Percentiles rank a stretch among this genome's conserved stretches.
Conservation (phyloP, 1,140 invertebrate species). For the Pseudoatta argentina region DNA sequence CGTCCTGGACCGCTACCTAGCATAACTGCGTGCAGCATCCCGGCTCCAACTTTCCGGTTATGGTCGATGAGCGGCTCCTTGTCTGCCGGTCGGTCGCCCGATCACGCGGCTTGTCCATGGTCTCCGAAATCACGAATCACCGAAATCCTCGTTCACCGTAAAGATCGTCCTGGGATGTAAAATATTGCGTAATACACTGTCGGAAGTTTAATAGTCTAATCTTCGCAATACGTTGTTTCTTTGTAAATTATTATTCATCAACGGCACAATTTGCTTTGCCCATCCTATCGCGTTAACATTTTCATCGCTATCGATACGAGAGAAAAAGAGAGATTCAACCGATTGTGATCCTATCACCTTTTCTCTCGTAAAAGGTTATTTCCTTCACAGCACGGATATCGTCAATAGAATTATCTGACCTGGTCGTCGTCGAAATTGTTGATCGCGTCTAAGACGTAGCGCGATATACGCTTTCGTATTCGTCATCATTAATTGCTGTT, state of each 20-base stretch:
- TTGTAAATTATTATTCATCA: background rate
- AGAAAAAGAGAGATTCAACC: background rate
- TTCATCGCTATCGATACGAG: background rate
- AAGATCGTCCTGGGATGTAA: background rate
- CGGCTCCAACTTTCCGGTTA: constrained; percentile 63
- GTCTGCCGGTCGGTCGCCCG: constrained; percentile 31
- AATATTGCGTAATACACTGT: background rate
- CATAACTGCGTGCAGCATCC: constrained; percentile 81
- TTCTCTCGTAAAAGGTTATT: background rate
- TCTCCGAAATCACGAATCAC: constrained; percentile 39
- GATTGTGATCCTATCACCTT: background rate
- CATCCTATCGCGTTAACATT: background rate
- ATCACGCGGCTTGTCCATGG: constrained; percentile 61
- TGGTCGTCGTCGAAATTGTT: constrained; percentile 22
- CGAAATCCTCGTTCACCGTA: background rate
- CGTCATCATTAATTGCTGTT: constrained; percentile 12
- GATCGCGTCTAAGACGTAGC: background rate
- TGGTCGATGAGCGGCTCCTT: constrained; percentile 30
- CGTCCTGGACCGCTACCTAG: constrained; percentile 79
- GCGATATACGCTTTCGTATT: background rate
- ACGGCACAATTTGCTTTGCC: background rate
- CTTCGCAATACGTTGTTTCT: background rate
- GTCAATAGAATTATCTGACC: constrained; percentile 11
- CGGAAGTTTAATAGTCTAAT: background rate
- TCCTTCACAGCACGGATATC: background rate